A percentile compares a stretch with the other conserved stretches of the same genome.
Evolutionary conservation across 2,797 vertebrate species (phyloP).

Genomic region (Semotilus atromaculatus): DNA sequence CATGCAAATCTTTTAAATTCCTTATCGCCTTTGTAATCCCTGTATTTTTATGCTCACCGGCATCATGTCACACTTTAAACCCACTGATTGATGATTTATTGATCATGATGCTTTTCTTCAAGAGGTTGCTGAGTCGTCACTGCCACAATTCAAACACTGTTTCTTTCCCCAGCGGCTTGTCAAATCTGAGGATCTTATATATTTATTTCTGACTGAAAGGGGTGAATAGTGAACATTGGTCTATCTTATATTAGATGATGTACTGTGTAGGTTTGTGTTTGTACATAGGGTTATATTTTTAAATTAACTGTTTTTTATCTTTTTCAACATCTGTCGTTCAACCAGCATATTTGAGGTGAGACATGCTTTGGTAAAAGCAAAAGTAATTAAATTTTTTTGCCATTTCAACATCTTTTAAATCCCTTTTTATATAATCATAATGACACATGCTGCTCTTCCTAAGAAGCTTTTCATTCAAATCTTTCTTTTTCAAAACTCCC

Average conservation of each 20-base stretch:
- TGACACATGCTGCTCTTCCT: conserved; percentile 30
- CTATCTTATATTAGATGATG: conserved; percentile 1
- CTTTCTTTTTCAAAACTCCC: conserved; percentile 20
- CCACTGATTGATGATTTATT: conserved; percentile 80
- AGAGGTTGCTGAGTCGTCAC: conserved; percentile 78
- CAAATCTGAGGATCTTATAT: conserved; percentile 53
- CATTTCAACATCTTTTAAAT: conserved; percentile 41
- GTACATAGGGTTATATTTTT: background rate
- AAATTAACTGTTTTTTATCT: conserved; percentile 21
- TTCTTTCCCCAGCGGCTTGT: conserved; percentile 75
- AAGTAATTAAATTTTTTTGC: conserved; percentile 47
- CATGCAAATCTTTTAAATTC: conserved; percentile 56
- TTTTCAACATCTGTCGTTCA: conserved; percentile 26
- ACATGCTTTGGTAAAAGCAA: conserved; percentile 41
- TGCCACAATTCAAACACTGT: conserved; percentile 64
- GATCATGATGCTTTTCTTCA: conserved; percentile 73
- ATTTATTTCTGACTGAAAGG: conserved; percentile 1
- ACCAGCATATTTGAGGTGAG: conserved; percentile 8
- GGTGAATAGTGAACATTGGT: conserved; percentile 1
- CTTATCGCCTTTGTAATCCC: conserved; percentile 69
- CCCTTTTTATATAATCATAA: conserved; percentile 39
- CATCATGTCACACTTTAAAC: conserved; percentile 73
- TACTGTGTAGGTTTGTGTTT: background rate
- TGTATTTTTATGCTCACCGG: conserved; percentile 76
- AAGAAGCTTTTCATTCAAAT: conserved; percentile 34